Conservation (phyloP, 2,888 invertebrate species). For the Pachycephus smyrnensis region DNA sequence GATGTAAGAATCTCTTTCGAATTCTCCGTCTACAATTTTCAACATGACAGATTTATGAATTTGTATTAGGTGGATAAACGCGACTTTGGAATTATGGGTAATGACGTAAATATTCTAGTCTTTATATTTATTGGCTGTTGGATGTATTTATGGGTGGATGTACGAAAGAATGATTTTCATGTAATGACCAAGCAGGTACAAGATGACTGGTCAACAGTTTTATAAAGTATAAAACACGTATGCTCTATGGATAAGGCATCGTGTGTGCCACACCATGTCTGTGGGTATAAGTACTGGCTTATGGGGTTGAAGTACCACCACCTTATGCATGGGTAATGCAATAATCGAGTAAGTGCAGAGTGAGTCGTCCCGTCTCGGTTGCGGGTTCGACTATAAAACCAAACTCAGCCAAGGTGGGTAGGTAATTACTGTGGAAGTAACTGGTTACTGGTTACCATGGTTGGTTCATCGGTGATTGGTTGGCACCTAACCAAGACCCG, state of each 20-base stretch:
- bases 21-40: background rate
- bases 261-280: background rate
- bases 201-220: background rate
- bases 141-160: background rate
- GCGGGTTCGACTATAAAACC: conserved; percentile 56
- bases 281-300: background rate
- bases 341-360: conserved; percentile 51
- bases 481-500: conserved; percentile 39
- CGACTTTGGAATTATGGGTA: background rate
- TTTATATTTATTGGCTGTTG: background rate
- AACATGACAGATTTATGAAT: background rate
- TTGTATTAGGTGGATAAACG: background rate
- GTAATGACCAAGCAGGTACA: background rate
- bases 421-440: conserved; percentile 56
- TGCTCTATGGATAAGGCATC: background rate
- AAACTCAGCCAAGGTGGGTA: conserved; percentile 44
- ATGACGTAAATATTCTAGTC: background rate
- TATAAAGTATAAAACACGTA: background rate
- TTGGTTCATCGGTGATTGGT: conserved; percentile 44
- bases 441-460: conserved; percentile 38
- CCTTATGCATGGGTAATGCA: conserved; percentile 59
- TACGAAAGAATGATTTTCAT: background rate
- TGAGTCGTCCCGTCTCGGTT: conserved; percentile 52
- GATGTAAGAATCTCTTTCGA: background rate
- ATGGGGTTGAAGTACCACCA: background rate